Base-by-base conservation (phyloP, 2,888 invertebrate genomes). In the Bellardia pandia region DNA sequence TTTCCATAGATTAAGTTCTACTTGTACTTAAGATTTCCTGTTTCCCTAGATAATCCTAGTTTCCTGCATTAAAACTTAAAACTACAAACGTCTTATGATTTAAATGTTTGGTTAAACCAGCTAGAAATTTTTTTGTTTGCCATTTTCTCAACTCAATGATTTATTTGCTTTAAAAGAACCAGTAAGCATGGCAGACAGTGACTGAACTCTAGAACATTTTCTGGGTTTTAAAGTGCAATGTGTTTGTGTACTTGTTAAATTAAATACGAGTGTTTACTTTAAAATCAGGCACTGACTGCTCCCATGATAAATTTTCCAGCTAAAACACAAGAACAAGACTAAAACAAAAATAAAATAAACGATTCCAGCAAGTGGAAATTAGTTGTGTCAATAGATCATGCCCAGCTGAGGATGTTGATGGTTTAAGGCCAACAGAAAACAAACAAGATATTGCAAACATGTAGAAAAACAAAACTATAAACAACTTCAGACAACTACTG, bases 371-470 rank as follows among this genome's bases (percentile, higher is more conserved):
- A 85, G 85, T 85, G 78, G 64, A 87, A 85, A 87, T 87, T 82
- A 85, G 81, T 78, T 85, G 78, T 85, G 85, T 87, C 87, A 87
- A 85, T 87, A 87, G 81, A 87, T 87, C 87, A 87, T 71, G 66
- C 45, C 51, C 66, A 68, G 74, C 53, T 75, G 42, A 82, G 76
- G 77, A 76, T 76, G 71, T 71, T 76, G 42, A 33, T 69, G 42
- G 9, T 53, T 83, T n/a, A 68, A 68, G 60, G 60, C 48, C 40
- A 58, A 40, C 0, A 11, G 37, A 48, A 30, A 58, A 30, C 16
- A 53, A 33, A 42, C 23, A 37, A 64, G 23, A 23, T 23, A 53
- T 45, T 62, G 13, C 51, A 64, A 66, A 8, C 8, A 42, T 30
- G 14, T 60, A 11, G 6, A 37, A 37, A 37, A 37, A 33, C 14